Evolutionary conservation across 2,888 invertebrate genomes (phyloP).

Genomic region (Rhaphigaster nebulosa): DNA sequence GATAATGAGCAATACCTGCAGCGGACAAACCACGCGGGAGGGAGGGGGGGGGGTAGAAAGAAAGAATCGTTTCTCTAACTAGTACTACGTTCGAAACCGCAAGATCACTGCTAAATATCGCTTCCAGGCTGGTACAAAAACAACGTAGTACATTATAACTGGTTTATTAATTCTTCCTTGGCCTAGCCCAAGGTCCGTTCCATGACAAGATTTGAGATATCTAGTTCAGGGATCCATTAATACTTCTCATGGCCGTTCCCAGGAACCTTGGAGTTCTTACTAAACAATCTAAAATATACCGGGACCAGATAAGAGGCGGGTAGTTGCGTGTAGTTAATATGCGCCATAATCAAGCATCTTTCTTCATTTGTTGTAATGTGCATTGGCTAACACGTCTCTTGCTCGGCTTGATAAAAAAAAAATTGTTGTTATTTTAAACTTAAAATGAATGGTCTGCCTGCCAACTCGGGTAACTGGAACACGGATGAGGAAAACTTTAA

Average conservation of each 20-base stretch:
- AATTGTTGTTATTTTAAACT: neutral
- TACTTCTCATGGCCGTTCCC: neutral
- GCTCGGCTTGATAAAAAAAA: neutral
- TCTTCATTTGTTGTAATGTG: neutral
- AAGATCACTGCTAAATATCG: neutral
- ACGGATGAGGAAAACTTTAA: neutral
- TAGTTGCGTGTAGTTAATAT: neutral
- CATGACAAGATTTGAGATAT: conserved; percentile 1
- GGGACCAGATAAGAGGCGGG: neutral
- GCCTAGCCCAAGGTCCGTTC: neutral
- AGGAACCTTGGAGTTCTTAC: neutral
- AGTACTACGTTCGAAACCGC: neutral
- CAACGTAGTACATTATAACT: neutral
- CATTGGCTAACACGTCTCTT: neutral
- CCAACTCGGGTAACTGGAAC: neutral
- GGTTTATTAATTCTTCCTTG: neutral
- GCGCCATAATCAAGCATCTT: neutral
- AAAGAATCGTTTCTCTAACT: neutral
- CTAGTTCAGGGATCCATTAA: conserved; percentile 18
- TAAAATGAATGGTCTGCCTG: neutral
- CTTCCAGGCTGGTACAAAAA: neutral
- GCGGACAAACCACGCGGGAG: neutral
- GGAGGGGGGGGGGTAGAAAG: too few species aligned
- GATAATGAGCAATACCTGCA: neutral
- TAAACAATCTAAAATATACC: conserved; percentile 16